These are phyloP conservation scores for Heliothis peltigera DNA, from an alignment of 2,888 invertebrate genomes.

Conservation along the genomic window DNA sequence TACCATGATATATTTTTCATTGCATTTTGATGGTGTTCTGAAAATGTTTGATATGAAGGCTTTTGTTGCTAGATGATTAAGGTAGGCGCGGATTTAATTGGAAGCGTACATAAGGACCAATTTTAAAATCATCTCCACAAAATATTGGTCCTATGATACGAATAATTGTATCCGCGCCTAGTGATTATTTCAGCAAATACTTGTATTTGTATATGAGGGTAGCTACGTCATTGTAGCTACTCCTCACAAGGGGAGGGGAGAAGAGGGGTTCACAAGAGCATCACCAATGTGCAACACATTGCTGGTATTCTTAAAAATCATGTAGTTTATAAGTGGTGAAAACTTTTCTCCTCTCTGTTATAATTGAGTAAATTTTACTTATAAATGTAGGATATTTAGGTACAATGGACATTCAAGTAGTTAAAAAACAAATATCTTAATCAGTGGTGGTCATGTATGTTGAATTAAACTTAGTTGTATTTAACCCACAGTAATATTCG, in stretches of 20 bases:
- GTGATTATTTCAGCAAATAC: neutral
- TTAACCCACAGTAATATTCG: too few relatives aligned
- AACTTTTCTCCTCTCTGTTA: neutral
- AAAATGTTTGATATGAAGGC: neutral
- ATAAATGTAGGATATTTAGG: too few relatives aligned
- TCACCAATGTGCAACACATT: constrained; percentile 8
- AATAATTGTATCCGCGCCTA: constrained; percentile 4
- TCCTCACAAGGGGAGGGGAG: constrained; percentile 11
- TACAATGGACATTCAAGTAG: too few relatives aligned
- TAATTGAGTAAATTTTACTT: too few relatives aligned
- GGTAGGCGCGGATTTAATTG: constrained; percentile 6
- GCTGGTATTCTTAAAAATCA: neutral
- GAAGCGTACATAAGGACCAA: neutral
- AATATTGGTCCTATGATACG: neutral
- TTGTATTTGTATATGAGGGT: constrained; percentile 11
- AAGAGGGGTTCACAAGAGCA: constrained; percentile 4
- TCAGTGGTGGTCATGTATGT: too few relatives aligned
- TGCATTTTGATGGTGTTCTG: neutral
- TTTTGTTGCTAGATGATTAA: neutral
- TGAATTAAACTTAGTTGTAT: too few relatives aligned
- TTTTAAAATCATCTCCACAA: neutral
- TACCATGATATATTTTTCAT: constrained; percentile 9
- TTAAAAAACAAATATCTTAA: too few relatives aligned
- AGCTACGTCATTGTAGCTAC: neutral
- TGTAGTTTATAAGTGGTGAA: neutral